phyloP scores from a whole-genome alignment of 2,888 invertebrate species.

The Diarsia mendica region DNA sequence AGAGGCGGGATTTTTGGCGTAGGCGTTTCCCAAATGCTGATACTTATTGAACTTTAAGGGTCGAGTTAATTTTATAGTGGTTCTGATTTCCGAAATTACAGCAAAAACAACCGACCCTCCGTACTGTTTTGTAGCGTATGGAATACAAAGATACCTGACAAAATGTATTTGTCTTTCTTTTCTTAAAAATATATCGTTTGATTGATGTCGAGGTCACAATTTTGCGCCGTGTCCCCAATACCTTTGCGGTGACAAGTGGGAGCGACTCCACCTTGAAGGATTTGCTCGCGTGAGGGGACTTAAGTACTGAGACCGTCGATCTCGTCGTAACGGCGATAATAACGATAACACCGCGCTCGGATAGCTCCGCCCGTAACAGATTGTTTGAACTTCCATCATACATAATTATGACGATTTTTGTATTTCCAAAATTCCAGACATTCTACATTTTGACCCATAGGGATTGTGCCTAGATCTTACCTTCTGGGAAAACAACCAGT shows the following conservation, averaged over 20 bases:
- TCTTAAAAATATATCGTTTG: slow-evolving; percentile 10
- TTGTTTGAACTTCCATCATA: background rate
- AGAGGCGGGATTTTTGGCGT: slow-evolving; percentile 9
- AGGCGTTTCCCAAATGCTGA: slow-evolving; percentile 29
- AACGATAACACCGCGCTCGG: slow-evolving; percentile 8
- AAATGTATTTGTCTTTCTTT: slow-evolving; percentile 1
- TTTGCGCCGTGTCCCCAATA: slow-evolving; percentile 30
- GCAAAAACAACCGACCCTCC: background rate
- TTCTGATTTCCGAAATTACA: background rate
- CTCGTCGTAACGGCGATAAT: slow-evolving; percentile 8
- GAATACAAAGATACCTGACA: slow-evolving; percentile 1
- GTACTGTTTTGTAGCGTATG: background rate
- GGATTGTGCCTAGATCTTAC: background rate
- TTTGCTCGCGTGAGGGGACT: slow-evolving; percentile 21
- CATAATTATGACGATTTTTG: background rate
- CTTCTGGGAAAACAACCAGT: background rate
- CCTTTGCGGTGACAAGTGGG: slow-evolving; percentile 23
- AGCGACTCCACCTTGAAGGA: slow-evolving; percentile 20
- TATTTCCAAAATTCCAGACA: background rate
- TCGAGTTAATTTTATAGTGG: background rate
- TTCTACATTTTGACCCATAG: background rate
- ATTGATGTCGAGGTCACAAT: slow-evolving; percentile 17
- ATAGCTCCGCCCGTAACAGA: background rate
- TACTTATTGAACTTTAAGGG: slow-evolving; percentile 14
- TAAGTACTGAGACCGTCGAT: slow-evolving; percentile 10